Evolutionary conservation across 2,797 vertebrate genomes (phyloP).

Genomic region (Chelidonichthys spinosus): DNA sequence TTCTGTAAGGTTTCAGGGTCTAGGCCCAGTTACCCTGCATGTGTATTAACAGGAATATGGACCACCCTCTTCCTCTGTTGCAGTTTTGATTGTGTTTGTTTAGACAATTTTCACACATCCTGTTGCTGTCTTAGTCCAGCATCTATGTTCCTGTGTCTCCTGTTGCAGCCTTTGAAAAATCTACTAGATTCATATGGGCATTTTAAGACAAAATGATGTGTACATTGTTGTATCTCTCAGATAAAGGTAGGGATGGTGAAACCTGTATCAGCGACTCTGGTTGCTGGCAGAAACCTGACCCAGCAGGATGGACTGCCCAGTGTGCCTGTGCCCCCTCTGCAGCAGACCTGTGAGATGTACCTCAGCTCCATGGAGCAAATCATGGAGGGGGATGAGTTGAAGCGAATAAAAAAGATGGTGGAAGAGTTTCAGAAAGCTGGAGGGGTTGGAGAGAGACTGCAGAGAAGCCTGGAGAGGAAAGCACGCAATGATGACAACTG

Average conservation of each 20-base stretch:
- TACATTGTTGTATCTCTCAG: background rate
- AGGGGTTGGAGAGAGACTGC: background rate
- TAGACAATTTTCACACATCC: too few species aligned
- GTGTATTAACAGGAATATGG: too few species aligned
- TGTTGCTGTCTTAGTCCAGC: too few species aligned
- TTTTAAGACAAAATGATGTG: too few species aligned
- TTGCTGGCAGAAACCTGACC: background rate
- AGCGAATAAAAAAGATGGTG: background rate
- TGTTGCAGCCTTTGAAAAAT: too few species aligned
- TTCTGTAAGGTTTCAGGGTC: too few species aligned
- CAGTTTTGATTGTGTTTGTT: too few species aligned
- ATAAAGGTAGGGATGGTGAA: background rate
- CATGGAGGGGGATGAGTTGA: background rate
- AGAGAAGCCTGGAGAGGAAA: background rate
- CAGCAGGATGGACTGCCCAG: background rate
- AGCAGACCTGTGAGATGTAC: background rate
- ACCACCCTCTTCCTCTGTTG: too few species aligned
- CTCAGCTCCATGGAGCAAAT: background rate
- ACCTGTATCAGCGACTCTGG: background rate
- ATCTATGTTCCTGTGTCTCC: too few species aligned
- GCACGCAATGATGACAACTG: background rate
- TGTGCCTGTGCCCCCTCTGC: background rate
- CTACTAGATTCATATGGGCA: too few species aligned
- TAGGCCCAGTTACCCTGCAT: too few species aligned
- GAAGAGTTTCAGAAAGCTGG: background rate